Evolutionary conservation across 2,113 vertebrate species (phyloP).

Genomic region (Eudyptes chrysolophus): DNA sequence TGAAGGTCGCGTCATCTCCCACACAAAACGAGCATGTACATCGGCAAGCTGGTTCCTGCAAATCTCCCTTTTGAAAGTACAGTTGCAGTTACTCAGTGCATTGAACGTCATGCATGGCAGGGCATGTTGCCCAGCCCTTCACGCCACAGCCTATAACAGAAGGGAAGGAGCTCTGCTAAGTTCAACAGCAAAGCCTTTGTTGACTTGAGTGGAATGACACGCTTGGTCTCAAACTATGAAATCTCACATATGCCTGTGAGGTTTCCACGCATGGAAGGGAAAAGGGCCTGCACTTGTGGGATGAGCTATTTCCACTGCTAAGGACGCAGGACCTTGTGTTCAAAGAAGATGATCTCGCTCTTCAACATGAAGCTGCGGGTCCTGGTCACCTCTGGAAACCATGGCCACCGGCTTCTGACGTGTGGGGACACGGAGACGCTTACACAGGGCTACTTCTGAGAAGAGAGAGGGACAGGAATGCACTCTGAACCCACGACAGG

Average conservation of each 20-base stretch:
- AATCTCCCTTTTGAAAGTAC: not conserved
- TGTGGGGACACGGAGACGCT: accelerated
- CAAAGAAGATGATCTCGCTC: not conserved
- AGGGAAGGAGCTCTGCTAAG: not conserved
- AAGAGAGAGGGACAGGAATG: not conserved
- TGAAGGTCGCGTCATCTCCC: not conserved
- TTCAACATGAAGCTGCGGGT: accelerated
- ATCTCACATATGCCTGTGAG: accelerated
- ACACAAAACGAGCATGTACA: accelerated
- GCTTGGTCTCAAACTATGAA: not conserved
- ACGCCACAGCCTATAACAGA: not conserved
- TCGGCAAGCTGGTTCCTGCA: not conserved
- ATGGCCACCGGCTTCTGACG: not conserved
- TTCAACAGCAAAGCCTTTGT: accelerated
- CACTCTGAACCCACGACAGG: not conserved
- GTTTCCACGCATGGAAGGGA: not conserved
- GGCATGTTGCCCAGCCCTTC: not conserved
- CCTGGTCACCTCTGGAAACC: not conserved
- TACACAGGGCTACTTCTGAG: not conserved
- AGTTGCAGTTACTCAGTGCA: not conserved
- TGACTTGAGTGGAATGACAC: accelerated
- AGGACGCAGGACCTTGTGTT: not conserved
- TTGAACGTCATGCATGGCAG: accelerated
- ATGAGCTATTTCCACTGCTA: not conserved
- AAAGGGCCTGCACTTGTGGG: not conserved